phyloP scores from a whole-genome alignment of 2,888 invertebrate species.

The Liodrosophila aerea region DNA sequence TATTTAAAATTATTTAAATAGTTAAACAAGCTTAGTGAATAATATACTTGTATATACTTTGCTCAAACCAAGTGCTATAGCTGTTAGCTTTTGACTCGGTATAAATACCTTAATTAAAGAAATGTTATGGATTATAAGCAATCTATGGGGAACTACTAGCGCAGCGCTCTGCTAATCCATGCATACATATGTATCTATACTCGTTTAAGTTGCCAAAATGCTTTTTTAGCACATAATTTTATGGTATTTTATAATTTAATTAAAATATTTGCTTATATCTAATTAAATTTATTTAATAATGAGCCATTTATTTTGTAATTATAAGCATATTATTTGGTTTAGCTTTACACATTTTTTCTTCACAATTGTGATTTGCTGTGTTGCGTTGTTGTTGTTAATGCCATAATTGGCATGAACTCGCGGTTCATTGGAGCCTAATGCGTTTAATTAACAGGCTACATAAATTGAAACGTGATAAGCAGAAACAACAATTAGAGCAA shows the following conservation, averaged over 20 bases:
- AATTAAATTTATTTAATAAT: constrained; percentile 34
- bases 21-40: no score
- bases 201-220: no score
- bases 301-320: constrained; percentile 29
- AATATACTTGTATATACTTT: no score
- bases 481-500: constrained; percentile 6
- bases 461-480: constrained; percentile 44
- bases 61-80: no score
- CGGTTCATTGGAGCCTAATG: constrained; percentile 67
- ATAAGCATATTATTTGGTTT: constrained; percentile 20
- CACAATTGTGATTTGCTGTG: no score
- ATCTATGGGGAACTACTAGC: no score
- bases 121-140: no score
- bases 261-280: constrained; percentile 6
- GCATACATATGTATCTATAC: no score
- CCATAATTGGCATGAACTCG: constrained; percentile 54
- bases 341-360: constrained; percentile 7
- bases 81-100: no score
- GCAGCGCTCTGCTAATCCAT: no score
- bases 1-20: no score
- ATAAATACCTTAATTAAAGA: no score
- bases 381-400: constrained; percentile 33
- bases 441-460: constrained; percentile 59
- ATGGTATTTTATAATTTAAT: constrained; percentile 1
- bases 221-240: neutral